Evolutionary conservation across 2,113 vertebrate species (phyloP), one percentile per base, ranked within the genome.

Genomic region (Chaenocephalus aceratus): DNA sequence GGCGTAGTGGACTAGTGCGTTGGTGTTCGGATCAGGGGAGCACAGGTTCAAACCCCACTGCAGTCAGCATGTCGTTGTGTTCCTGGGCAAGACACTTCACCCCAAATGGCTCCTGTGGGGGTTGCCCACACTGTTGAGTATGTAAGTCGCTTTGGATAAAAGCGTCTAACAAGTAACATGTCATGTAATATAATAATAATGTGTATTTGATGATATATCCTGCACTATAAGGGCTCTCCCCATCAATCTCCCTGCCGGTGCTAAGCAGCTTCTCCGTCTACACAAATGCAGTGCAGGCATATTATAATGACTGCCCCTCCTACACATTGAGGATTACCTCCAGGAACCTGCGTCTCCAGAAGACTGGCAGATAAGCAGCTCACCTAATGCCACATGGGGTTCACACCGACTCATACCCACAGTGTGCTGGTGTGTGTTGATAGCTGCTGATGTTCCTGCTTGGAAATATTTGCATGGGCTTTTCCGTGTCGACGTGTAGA

Each of bases 401-500:
- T 56, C 56, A 57, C 52, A 58, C 65, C 3, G 70, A 69, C 2
- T 12, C 59, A 30, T 30, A 30, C 30, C 34, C 58, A 11, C 41
- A 18, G 59, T 41, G 6, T 15, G 62, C 53, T 36, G 6, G 10
- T 21, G 46, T 16, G 13, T 34, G 18, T 58, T 49, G 45, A 62
- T 51, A 36, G 54, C 49, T 6, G 30, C 30, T 30, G 30, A 30
- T 18, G 52, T 70, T 61, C 58, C 41, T 57, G 54, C 86, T 75
- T 26, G 87, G 89, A 92, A 92, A 92, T 79, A 66, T 89, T 79
- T 80, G 88, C 85, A 64, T 41, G 77, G 82, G 84, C 84, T 91
- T 92, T 93, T 92, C 91, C 87, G 75, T 77, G 61, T 60, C 67
- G 82, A 79, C 68, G 46, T 46, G 57, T 61, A 77, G 77, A 87